Evolutionary conservation across 2,888 invertebrate species (phyloP).

Genomic region (Magallana nippona): DNA sequence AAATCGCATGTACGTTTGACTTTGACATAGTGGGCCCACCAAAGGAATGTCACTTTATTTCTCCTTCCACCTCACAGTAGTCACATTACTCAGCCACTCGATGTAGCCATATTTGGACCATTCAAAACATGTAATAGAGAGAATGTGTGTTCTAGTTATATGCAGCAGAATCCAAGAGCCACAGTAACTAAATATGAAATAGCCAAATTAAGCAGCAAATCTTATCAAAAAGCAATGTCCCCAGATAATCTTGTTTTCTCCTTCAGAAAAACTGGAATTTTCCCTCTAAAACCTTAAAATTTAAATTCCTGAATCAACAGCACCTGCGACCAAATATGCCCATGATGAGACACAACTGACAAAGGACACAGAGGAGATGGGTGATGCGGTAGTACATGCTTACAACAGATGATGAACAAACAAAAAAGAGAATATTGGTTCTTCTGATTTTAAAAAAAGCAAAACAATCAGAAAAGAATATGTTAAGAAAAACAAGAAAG

Average conservation of each 20-base stretch:
- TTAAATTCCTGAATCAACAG: not conserved
- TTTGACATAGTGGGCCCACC: conserved; percentile 50
- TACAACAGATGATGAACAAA: not conserved
- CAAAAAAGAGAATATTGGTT: not conserved
- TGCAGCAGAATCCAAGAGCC: conserved; percentile 47
- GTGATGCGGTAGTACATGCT: not conserved
- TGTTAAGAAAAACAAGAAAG: conserved; percentile 35
- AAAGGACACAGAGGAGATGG: too few species aligned
- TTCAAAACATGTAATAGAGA: conserved; percentile 49
- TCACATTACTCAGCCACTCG: conserved; percentile 53
- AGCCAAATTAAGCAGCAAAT: conserved; percentile 45
- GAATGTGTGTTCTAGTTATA: conserved; percentile 49
- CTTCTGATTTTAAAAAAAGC: not conserved
- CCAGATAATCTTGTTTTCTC: conserved; percentile 49
- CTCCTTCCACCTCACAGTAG: conserved; percentile 55
- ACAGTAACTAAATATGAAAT: conserved; percentile 51
- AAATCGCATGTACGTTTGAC: conserved; percentile 50
- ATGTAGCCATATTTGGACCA: conserved; percentile 53
- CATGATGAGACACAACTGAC: too few species aligned
- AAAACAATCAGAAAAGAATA: conserved; percentile 30
- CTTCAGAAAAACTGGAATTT: conserved; percentile 52
- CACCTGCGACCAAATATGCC: too few species aligned
- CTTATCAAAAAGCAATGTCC: conserved; percentile 48
- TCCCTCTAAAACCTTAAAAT: conserved; percentile 19
- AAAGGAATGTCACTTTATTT: conserved; percentile 54